Base-by-base conservation (phyloP, 2,797 vertebrate genomes). In the Urosaurus nigricauda region DNA sequence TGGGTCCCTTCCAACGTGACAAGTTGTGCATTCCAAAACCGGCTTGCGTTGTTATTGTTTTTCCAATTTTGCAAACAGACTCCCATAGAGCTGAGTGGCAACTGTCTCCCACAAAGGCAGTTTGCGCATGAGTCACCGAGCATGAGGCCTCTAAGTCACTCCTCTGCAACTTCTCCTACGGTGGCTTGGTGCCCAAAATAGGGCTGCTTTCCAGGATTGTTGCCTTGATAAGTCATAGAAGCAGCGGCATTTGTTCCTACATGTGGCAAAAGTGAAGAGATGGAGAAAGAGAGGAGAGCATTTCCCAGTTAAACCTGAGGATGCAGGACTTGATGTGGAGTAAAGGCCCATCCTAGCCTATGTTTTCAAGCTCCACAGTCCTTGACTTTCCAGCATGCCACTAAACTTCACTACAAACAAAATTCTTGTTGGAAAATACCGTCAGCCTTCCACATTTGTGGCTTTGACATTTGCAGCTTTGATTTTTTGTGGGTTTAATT, bases 181-280 rank as follows among this genome's bases (percentile, higher is more conserved):
- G 60, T 82, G 84, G 68, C 87, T 85, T 21, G 0, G 0, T 78
- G 86, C 85, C 89, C 0, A 6, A 68, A 83, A 12, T 2, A 0
- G 82, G 86, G 89, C 79, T 1, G 0, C 37, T 78, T 85, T 75
- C 88, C 88, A 94, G 84, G 77, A 5, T 21, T 71, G 24, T 83
- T 81, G 24, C 60, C 24, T 3, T 70, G 87, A 37, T 75, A 60
- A 89, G 63, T 89, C 58, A 51, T 74, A 80, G 89, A 90, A 77
- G 32, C 7, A 12, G 13, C 40, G 80, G 35, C 80, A 73, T 78
- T 73, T 3, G 7, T 85, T 92, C 74, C 79, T 88, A 75, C 0
- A 0, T 91, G 83, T 0, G 0, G 74, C 83, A 56, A 78, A 74
- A 14, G 94, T 88, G 63, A 94, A 93, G 90, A 93, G 92, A 90